phyloP scores from a whole-genome alignment of 2,797 vertebrate genomes.

The Rhynchonycteris naso region DNA sequence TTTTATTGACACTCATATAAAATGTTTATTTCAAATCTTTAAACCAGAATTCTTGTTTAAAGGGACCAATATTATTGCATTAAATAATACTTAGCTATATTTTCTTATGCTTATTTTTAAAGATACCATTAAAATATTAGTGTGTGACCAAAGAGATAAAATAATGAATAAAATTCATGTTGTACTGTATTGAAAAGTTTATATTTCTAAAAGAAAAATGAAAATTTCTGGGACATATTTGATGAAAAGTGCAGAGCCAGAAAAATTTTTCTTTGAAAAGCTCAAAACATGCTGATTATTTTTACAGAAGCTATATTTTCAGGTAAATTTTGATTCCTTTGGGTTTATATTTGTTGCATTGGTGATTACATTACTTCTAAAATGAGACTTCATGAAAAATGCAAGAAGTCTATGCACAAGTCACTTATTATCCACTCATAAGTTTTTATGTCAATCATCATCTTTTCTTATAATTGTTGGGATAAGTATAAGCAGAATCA shows the following conservation, averaged over 20 bases:
- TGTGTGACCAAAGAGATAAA: background rate
- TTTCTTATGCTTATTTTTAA: conserved; percentile 20
- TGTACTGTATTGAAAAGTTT: background rate
- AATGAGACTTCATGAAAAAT: background rate
- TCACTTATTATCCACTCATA: background rate
- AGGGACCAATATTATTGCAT: background rate
- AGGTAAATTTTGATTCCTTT: background rate
- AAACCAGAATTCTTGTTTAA: background rate
- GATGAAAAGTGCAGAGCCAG: background rate
- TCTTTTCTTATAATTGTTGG: background rate
- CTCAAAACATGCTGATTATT: background rate
- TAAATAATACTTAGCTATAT: background rate
- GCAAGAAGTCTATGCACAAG: background rate
- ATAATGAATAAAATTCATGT: conserved; percentile 3
- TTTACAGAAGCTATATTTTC: background rate
- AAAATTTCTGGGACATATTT: conserved; percentile 2
- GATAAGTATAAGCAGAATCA: background rate
- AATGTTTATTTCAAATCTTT: conserved; percentile 13
- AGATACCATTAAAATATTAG: conserved; percentile 36
- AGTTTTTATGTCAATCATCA: background rate
- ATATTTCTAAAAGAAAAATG: background rate
- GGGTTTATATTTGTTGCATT: background rate
- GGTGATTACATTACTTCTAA: background rate
- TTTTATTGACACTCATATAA: background rate
- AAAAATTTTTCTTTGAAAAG: background rate